Conservation (phyloP, 2,888 invertebrate genomes). For the Agonopterix arenella region DNA sequence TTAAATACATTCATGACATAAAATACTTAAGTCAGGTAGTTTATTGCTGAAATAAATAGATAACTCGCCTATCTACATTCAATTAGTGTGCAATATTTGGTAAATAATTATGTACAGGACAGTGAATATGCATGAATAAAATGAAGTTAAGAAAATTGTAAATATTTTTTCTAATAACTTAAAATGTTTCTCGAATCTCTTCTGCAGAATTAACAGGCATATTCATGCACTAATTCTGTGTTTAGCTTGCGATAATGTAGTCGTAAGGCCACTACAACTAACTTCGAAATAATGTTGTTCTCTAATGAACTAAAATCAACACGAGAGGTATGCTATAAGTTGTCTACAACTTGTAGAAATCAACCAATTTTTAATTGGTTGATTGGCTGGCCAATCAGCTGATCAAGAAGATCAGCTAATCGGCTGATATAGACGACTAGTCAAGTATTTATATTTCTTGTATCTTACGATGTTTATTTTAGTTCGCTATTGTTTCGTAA, state of each 20-base stretch:
- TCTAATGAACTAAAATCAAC: constrained; percentile 26
- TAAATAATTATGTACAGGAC: background rate
- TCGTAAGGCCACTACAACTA: constrained; percentile 24
- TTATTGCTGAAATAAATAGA: too few species aligned
- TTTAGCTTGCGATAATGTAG: constrained; percentile 37
- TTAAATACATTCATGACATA: too few species aligned
- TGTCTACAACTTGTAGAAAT: too few species aligned
- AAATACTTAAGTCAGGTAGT: too few species aligned
- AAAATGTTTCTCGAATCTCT: background rate
- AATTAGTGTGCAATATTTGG: background rate
- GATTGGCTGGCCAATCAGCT: too few species aligned
- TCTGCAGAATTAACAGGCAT: constrained; percentile 43
- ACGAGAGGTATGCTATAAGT: constrained; percentile 9
- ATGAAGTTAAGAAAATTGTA: background rate
- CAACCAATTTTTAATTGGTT: too few species aligned
- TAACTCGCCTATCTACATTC: too few species aligned
- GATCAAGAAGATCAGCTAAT: too few species aligned
- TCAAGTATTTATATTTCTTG: too few species aligned
- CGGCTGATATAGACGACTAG: too few species aligned
- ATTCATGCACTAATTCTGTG: constrained; percentile 63
- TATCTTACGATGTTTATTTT: too few species aligned
- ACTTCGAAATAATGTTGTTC: constrained; percentile 3
- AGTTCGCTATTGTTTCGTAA: constrained; percentile 13
- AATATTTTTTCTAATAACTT: constrained; percentile 5
- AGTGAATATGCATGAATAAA: constrained; percentile 1